These are phyloP conservation scores for Epicauta chinensis DNA, from an alignment of 1,140 invertebrate genomes.

Conservation along the genomic window DNA sequence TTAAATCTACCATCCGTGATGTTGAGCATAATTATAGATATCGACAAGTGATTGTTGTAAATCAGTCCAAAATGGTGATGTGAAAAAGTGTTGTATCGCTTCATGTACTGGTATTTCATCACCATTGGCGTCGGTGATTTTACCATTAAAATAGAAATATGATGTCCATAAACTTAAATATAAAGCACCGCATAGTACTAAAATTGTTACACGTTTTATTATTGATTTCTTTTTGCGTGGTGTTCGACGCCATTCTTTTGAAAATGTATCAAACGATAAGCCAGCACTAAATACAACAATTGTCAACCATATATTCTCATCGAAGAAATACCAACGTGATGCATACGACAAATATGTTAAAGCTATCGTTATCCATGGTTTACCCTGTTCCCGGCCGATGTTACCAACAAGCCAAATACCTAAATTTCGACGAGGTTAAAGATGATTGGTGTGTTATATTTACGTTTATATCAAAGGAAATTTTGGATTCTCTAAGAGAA, in stretches of 20 bases:
- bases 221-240: slow-evolving; percentile 49
- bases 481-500: too few relatives aligned
- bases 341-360: slow-evolving; percentile 64
- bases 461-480: neutral
- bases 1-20: slow-evolving; percentile 46
- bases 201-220: slow-evolving; percentile 42
- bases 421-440: slow-evolving; percentile 40
- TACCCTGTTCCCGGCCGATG: slow-evolving; percentile 64
- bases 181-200: slow-evolving; percentile 56
- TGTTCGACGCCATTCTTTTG: slow-evolving; percentile 69
- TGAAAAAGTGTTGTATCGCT: slow-evolving; percentile 83
- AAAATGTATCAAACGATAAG: slow-evolving; percentile 62
- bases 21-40: slow-evolving; percentile 43
- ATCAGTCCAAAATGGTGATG: slow-evolving; percentile 74
- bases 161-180: slow-evolving; percentile 70
- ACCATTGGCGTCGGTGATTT: slow-evolving; percentile 77
- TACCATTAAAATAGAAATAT: slow-evolving; percentile 86
- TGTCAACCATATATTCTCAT: slow-evolving; percentile 61
- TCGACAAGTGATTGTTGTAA: slow-evolving; percentile 67
- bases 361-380: slow-evolving; percentile 54
- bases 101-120: slow-evolving; percentile 83
- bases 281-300: slow-evolving; percentile 57
- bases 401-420: slow-evolving; percentile 88
- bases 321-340: slow-evolving; percentile 55
- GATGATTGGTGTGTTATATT: too few relatives aligned